Base-by-base conservation (phyloP, 2,888 invertebrate genomes). In the Caenorhabditis sp. region DNA sequence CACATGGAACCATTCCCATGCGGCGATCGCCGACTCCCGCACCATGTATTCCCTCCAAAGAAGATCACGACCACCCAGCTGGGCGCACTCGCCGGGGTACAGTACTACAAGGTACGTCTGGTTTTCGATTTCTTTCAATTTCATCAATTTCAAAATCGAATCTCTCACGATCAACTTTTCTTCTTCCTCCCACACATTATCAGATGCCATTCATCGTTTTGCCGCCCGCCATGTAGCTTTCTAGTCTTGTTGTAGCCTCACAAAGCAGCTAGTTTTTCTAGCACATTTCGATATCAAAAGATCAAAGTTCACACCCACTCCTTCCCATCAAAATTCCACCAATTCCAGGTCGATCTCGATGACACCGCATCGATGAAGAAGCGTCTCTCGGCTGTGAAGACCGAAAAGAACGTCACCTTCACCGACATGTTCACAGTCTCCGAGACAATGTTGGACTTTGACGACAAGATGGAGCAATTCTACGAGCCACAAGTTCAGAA, bases 11-110 rank as follows among this genome's bases (percentile, higher is more conserved):
- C 94, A 84, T 94, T 94, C 53, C 93, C 93, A 83, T 87, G 87
- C 35, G 91, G 89, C n/a, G 96, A 97, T 92, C 96, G 96, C 92
- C 94, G 96, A 40, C 92, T 95, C 84, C 95, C 96, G 89, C 96
- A 97, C 91, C 96, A 96, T 88, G 94, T 94, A 68, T 94, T 94
- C 87, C 97, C 97, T 0, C 95, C 95, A 1, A 93, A 95, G 91
- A 95, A 94, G 87, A 85, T 97, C 22, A 92, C 94, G 1, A 87
- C 96, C 0, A 94, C 95, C 0, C 94, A 95, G 76, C 93, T 98
- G 65, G 85, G 85, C 44, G 94, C 93, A 84, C 93, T 94, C 91
- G 95, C 96, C 35, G 96, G 97, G 22, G 96, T 97, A 11, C 95
- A 96, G 93, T 95, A 96, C 93, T 96, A 95, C 92, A 93, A 95